Percentiles rank a stretch among this genome's conserved stretches.
These are phyloP conservation scores for Hylia prasina DNA, from an alignment of 2,113 vertebrate genomes.

Conservation along the genomic window DNA sequence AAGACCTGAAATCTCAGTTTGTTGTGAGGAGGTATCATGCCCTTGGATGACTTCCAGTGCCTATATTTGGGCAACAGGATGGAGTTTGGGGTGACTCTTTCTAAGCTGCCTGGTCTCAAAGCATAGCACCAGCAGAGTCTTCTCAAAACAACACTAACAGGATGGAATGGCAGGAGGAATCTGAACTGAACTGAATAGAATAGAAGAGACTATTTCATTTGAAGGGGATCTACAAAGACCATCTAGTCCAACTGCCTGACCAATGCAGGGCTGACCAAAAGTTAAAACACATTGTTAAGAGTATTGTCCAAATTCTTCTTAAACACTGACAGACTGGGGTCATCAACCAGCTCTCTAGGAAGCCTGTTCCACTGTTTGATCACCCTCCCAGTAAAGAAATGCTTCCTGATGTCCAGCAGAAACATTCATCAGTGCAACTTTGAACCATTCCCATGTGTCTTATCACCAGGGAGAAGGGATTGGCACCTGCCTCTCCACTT, in stretches of 20 bases:
- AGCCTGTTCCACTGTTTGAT: neutral
- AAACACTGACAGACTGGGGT: neutral
- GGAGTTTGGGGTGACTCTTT: neutral
- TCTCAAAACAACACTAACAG: neutral
- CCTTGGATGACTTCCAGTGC: neutral
- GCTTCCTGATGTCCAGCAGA: neutral
- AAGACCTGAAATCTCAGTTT: neutral
- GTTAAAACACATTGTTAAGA: neutral
- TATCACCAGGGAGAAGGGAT: neutral
- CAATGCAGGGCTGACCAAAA: neutral
- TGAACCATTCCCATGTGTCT: fast-evolving
- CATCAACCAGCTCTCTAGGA: neutral
- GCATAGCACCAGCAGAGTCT: neutral
- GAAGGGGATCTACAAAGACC: neutral
- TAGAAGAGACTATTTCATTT: neutral
- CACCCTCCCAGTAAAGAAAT: neutral
- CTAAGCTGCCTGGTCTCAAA: neutral
- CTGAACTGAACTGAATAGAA: neutral
- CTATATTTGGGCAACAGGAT: neutral
- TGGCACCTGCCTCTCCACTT: neutral
- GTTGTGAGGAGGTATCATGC: neutral
- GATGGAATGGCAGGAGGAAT: neutral
- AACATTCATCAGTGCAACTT: neutral
- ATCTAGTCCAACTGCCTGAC: neutral
- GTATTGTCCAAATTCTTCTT: neutral